These are phyloP conservation scores for Odontomachus brunneus DNA, from an alignment of 1,140 invertebrate species.

Conservation along the genomic window DNA sequence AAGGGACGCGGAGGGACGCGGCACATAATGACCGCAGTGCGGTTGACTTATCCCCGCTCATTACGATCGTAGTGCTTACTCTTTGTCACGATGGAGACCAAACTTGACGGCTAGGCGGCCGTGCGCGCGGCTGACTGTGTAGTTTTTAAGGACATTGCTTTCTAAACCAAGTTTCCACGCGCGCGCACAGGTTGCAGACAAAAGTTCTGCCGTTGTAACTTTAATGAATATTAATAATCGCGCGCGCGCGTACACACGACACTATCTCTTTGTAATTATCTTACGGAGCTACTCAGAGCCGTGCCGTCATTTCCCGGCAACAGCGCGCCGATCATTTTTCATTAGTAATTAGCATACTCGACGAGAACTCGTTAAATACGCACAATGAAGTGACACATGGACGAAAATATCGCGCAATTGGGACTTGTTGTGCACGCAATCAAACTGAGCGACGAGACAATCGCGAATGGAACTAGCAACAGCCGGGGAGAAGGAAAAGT, in stretches of 20 bases:
- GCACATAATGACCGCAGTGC: slow-evolving; percentile 17
- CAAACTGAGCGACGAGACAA: background rate
- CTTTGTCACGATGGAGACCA: background rate
- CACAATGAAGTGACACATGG: slow-evolving; percentile 1
- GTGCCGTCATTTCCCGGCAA: slow-evolving; percentile 13
- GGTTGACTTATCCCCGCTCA: slow-evolving; percentile 35
- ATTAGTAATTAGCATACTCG: slow-evolving; percentile 20
- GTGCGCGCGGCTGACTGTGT: background rate
- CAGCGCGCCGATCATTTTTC: slow-evolving; percentile 48
- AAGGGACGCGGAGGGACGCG: background rate
- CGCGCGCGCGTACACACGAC: background rate
- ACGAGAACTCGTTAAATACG: slow-evolving; percentile 37
- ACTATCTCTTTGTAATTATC: slow-evolving; percentile 54
- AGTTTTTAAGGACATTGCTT: slow-evolving; percentile 25
- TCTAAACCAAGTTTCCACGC: background rate
- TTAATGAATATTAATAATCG: slow-evolving; percentile 61
- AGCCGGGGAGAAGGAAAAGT: background rate
- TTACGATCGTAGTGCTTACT: slow-evolving; percentile 24
- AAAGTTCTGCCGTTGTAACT: slow-evolving; percentile 36
- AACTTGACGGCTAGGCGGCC: background rate
- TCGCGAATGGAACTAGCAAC: background rate
- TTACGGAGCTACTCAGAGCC: background rate
- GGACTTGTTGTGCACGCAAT: background rate
- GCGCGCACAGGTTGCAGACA: background rate
- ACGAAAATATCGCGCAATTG: slow-evolving; percentile 13